These are phyloP conservation scores for Uropetala carovei DNA, from an alignment of 2,888 invertebrate genomes.

Conservation along the genomic window DNA sequence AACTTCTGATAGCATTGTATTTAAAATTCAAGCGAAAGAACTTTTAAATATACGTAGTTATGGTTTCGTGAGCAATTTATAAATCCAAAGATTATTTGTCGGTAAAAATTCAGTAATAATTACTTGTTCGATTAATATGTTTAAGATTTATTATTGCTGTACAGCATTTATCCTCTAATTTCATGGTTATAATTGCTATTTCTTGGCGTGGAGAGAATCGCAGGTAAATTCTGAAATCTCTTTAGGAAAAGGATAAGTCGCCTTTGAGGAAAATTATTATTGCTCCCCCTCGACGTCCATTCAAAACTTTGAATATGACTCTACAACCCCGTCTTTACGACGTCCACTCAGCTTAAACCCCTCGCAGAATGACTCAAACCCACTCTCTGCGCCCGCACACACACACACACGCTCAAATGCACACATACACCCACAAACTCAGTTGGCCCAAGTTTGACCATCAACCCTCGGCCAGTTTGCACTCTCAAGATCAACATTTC, in stretches of 20 bases:
- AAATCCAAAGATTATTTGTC: too few relatives aligned
- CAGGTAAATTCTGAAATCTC: background rate
- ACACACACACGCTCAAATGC: background rate
- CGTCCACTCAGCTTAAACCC: conserved; percentile 58
- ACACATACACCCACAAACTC: background rate
- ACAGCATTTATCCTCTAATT: too few relatives aligned
- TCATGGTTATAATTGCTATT: background rate
- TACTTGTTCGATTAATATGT: too few relatives aligned
- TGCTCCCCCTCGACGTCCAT: background rate
- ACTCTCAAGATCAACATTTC: conserved; percentile 58
- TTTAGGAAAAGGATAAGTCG: background rate
- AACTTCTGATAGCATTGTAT: too few relatives aligned
- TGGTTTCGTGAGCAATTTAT: too few relatives aligned
- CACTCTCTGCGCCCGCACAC: background rate
- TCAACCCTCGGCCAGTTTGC: conserved; percentile 50
- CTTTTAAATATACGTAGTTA: too few relatives aligned
- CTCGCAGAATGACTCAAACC: conserved; percentile 44
- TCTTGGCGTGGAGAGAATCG: background rate
- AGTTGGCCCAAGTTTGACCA: conserved; percentile 33
- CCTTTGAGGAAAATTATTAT: background rate
- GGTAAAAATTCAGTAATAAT: too few relatives aligned
- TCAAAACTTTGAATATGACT: conserved; percentile 20
- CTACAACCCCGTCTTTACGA: background rate
- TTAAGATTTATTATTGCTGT: too few relatives aligned
- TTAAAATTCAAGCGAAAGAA: too few relatives aligned